Evolutionary conservation across 2,888 invertebrate species (phyloP), one percentile per base, ranked within the genome.

Genomic region (Nasonovia ribisnigri): DNA sequence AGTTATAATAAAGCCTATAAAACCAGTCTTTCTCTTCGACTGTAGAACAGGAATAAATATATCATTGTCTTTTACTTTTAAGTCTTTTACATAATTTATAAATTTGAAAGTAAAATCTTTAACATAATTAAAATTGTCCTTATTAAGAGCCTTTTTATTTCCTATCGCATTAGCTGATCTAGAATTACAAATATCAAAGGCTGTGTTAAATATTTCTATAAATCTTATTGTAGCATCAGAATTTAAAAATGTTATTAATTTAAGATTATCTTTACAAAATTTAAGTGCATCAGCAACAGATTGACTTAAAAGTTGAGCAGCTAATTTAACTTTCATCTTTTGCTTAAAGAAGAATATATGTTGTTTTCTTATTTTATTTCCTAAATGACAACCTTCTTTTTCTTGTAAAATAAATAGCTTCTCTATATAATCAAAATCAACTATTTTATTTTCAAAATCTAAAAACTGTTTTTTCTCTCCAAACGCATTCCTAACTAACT

Each of bases 111-210:
- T 20, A 26, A 57, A 84, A 84, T 43, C 84, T 84, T 84, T 43
- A 84, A 43, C 43, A 84, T 43, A 84, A 84, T 84, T 84, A 84
- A 84, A 84, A 84, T 84, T 84, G 42, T 84, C 84, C 43, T 84
- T 84, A 84, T 43, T 42, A 84, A 84, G 84, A 84, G 84, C 84
- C 84, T 84, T 84, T 84, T 84, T 48, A 84, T 84, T 84, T 84
- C 43, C 84, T 84, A 84, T 84, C 84, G 43, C 43, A 84, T 43
- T 43, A 84, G 84, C 24, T 43, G 84, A 84, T 84, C 43, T 84
- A 84, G 43, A 84, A 84, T 84, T 84, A 84, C 42, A 84, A 84
- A 84, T 84, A 84, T 60, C 60, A 60, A 60, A 60, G 26, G 60
- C 60, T 29, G 29, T 29, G 60, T 60, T 60, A 60, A 60, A 60